These are phyloP conservation scores for zebrafish (Danio rerio) DNA, from an alignment of 2,113 vertebrate species.

Conservation along the genomic window GRCz12tu NC_133195.1:28601001-28601500, in stretches of 20 bases:
- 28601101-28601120: background rate
- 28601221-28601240: slow-evolving; percentile 98
- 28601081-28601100: no score
- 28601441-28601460: background rate
- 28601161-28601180: no score
- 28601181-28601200: background rate
- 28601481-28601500: background rate
- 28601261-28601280: slow-evolving; percentile 93
- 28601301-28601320: slow-evolving; percentile 98
- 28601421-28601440: background rate
- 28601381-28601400: background rate
- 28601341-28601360: slow-evolving; percentile 97
- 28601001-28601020: no score
- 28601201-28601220: slow-evolving; percentile 81
- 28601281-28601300: slow-evolving; percentile 95
- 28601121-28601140: background rate
- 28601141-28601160: no score
- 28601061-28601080: background rate
- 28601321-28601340: slow-evolving; percentile 99
- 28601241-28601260: slow-evolving; percentile 98
- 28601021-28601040: no score
- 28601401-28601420: background rate
- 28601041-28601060: background rate
- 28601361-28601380: slow-evolving; percentile 74
- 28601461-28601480: background rate